Evolutionary conservation across 1,140 invertebrate genomes (phyloP).

Genomic region (Episyrphus balteatus): DNA sequence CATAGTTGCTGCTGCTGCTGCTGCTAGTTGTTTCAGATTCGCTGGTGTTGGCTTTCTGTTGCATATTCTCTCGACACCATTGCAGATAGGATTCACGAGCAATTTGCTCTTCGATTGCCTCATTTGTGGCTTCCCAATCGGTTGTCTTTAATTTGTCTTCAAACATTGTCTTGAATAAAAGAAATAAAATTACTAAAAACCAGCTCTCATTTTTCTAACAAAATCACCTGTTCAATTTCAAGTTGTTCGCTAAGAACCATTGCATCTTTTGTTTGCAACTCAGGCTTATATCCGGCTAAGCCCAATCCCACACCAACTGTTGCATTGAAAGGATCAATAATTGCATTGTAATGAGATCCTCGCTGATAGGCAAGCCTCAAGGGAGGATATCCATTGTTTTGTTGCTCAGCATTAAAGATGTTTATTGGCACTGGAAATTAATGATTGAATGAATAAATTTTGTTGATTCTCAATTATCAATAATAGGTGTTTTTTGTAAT

Average conservation of each 20-base stretch:
- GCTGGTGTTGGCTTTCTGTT: constrained; percentile 36
- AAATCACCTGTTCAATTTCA: constrained; percentile 62
- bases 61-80: constrained; percentile 67
- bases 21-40: not conserved
- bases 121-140: constrained; percentile 89
- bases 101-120: constrained; percentile 83
- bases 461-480: too few species aligned
- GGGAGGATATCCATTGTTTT: constrained; percentile 67
- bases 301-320: constrained; percentile 80
- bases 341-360: constrained; percentile 83
- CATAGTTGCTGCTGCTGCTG: constrained; percentile 6
- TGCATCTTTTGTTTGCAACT: constrained; percentile 68
- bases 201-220: not conserved
- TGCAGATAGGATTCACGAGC: constrained; percentile 83
- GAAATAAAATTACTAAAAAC: constrained; percentile 9
- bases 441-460: too few species aligned
- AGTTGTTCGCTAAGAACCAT: constrained; percentile 71
- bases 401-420: constrained; percentile 67
- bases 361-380: constrained; percentile 84
- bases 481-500: too few species aligned
- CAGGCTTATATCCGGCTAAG: constrained; percentile 72
- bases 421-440: constrained; percentile 69
- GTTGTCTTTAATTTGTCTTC: constrained; percentile 86
- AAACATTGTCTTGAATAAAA: constrained; percentile 58
- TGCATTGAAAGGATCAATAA: constrained; percentile 78